Percentiles rank a stretch among this genome's conserved stretches.
Evolutionary conservation across 2,888 invertebrate genomes (phyloP).

Genomic region (Flexamia atlantica): DNA sequence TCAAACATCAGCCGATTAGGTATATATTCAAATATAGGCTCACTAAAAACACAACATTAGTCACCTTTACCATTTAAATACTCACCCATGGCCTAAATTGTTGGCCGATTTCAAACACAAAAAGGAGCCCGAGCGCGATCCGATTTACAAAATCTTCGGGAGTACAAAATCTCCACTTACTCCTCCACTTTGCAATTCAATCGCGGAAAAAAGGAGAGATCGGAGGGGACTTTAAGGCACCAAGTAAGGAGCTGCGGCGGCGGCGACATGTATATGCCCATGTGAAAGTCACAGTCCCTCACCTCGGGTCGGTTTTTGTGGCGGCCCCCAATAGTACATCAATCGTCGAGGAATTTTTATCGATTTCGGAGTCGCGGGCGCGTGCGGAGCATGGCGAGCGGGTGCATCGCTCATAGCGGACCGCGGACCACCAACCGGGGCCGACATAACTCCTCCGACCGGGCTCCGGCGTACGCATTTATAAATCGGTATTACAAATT

Average conservation of each 20-base stretch:
- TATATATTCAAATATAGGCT: too few species aligned
- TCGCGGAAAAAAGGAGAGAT: background rate
- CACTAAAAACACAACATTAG: too few species aligned
- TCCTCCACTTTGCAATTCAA: constrained; percentile 10
- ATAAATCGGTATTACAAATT: constrained; percentile 68
- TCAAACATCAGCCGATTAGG: too few species aligned
- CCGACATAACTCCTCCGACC: constrained; percentile 23
- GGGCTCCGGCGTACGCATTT: constrained; percentile 63
- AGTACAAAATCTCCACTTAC: background rate
- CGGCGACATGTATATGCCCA: constrained; percentile 51
- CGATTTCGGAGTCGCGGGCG: constrained; percentile 54
- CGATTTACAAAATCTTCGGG: too few species aligned
- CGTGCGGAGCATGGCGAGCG: constrained; percentile 39
- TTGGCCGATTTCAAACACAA: too few species aligned
- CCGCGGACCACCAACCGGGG: constrained; percentile 42
- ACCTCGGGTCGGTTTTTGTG: constrained; percentile 49
- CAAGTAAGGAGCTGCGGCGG: constrained; percentile 25
- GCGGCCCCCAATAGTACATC: constrained; percentile 51
- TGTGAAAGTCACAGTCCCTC: constrained; percentile 53
- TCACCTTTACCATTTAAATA: too few species aligned
- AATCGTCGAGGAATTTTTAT: constrained; percentile 56
- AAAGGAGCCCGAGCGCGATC: too few species aligned
- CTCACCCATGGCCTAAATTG: too few species aligned
- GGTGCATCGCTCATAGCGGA: constrained; percentile 15
- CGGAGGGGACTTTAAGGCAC: constrained; percentile 44